Evolutionary conservation across 2,113 vertebrate genomes (phyloP), one percentile per base, ranked within the genome.

Genomic region (Dasyornis broadbenti): DNA sequence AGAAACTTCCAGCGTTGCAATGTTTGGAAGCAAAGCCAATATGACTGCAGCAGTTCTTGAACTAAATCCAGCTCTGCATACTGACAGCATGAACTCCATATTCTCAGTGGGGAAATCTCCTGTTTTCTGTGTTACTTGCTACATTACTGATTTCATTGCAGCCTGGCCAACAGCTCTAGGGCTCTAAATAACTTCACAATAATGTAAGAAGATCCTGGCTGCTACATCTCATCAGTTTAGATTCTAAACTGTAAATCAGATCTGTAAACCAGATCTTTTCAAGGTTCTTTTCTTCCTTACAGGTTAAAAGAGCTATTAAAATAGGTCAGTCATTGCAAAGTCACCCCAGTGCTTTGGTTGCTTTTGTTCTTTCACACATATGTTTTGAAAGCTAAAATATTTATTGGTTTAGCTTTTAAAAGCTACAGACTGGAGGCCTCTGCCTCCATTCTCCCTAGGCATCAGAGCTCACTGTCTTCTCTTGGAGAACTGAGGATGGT

Each of bases 21-120:
- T 56, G 66, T 79, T 57, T 95, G 91, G 93, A 95, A 94, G 63
- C 75, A 73, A 81, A 94, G 82, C 53, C 81, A 89, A 9, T 50
- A 54, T 73, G 84, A 82, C 8, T 10, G 82, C 50, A 88, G 52
- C 85, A 83, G 47, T 66, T 90, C 24, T 77, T 96, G 95, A 95
- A 77, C 37, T 88, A 59, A 69, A 52, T 80, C 92, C 94, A 94
- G 35, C 30, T 80, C 66, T 70, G 47, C 54, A 52, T 76, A 31
- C n/a, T 78, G 63, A 50, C 57, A 86, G 49, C 8, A 10, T 0
- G 5, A 94, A 57, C 77, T 94, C 66, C 72, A 22, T 92, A 92
- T 77, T 88, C 87, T 94, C 87, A 63, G 0, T 18, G 39, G 95
- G 60, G 56, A 88, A 31, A 83, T 79, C 37, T 92, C 66, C 70